These are phyloP conservation scores for Callocephalon fimbriatum DNA, from an alignment of 2,113 vertebrate species.

Conservation along the genomic window DNA sequence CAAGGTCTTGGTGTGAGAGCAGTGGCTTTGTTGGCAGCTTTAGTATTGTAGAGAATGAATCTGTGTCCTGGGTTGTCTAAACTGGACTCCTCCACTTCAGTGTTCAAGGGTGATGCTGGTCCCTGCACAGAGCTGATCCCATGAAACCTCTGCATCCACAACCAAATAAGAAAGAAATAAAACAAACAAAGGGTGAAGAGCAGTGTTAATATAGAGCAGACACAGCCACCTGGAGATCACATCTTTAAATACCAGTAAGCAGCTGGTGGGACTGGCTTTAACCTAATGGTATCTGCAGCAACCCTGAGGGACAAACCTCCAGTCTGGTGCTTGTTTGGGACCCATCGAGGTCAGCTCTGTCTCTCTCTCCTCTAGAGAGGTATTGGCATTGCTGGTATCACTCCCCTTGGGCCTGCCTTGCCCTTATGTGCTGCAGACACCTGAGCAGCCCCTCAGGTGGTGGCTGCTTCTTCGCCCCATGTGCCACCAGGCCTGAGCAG, in stretches of 20 bases:
- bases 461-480: not conserved
- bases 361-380: not conserved
- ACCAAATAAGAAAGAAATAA: not conserved
- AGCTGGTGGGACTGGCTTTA: not conserved
- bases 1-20: fast-evolving
- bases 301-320: not conserved
- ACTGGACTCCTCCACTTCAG: not conserved
- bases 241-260: not conserved
- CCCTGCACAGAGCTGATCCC: not conserved
- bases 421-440: not conserved
- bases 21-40: not conserved
- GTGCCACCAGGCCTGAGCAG: not conserved
- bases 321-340: not conserved
- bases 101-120: not conserved
- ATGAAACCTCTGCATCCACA: not conserved
- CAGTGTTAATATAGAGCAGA: fast-evolving
- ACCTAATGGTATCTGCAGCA: not conserved
- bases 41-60: not conserved
- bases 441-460: fast-evolving
- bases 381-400: not conserved
- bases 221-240: not conserved
- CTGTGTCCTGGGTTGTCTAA: not conserved
- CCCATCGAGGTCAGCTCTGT: not conserved
- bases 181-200: not conserved
- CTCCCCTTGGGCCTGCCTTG: not conserved